A percentile compares a stretch with the other conserved stretches of the same genome.
phyloP scores from a whole-genome alignment of 2,113 vertebrate genomes.

The Carassius auratus region DNA sequence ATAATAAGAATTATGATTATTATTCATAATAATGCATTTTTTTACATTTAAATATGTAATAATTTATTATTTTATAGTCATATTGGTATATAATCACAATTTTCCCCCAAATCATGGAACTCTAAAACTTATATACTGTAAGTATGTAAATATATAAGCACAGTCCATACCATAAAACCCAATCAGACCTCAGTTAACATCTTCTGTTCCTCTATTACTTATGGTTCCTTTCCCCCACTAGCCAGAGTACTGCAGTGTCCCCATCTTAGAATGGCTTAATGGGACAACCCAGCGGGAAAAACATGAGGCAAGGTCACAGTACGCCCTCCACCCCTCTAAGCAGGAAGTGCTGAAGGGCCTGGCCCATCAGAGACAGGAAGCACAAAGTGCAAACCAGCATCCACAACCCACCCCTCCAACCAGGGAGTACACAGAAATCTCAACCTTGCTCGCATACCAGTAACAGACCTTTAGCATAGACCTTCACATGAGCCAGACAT shows the following conservation, averaged over 20 bases:
- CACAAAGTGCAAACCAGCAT: constrained; percentile 71
- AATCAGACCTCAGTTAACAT: not conserved
- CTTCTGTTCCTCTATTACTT: not conserved
- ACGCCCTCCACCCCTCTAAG: constrained; percentile 64
- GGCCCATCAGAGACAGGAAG: constrained; percentile 74
- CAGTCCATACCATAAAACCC: not conserved
- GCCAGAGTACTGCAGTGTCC: not conserved
- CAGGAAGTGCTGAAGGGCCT: constrained; percentile 68
- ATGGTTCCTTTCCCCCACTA: constrained; percentile 10
- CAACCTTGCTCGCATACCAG: constrained; percentile 40
- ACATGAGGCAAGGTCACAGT: constrained; percentile 66
- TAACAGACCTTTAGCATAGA: not conserved
- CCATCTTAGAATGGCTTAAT: constrained; percentile 48
- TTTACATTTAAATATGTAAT: too few species aligned
- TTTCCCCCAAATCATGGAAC: not conserved
- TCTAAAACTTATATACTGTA: not conserved
- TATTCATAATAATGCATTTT: too few species aligned
- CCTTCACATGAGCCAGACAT: not conserved
- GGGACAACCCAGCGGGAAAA: constrained; percentile 60
- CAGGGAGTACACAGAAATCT: constrained; percentile 58
- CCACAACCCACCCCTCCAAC: constrained; percentile 58
- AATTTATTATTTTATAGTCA: not conserved
- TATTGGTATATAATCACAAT: not conserved
- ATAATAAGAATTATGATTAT: not conserved
- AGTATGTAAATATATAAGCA: not conserved